These are phyloP conservation scores for Pollimyrus isidori DNA, from an alignment of 2,113 vertebrate genomes.

Conservation along the genomic window DNA sequence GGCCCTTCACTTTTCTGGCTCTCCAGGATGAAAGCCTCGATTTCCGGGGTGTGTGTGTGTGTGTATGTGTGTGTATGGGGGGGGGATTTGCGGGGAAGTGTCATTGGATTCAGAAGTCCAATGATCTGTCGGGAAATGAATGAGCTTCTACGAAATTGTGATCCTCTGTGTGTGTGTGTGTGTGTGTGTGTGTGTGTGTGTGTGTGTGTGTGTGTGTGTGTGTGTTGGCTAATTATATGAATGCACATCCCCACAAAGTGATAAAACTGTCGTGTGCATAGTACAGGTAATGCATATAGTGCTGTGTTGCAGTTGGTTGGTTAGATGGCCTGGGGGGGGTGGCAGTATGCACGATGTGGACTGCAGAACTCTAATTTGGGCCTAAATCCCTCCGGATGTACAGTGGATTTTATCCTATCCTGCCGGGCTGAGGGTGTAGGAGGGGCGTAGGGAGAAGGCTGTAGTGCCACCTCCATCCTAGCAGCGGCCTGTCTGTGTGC, in stretches of 20 bases:
- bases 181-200: background rate
- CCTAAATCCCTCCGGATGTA: background rate
- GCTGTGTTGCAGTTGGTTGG: background rate
- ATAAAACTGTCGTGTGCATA: too few relatives aligned
- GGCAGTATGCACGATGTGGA: background rate
- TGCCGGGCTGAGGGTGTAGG: background rate
- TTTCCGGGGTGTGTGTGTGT: background rate
- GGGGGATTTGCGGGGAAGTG: background rate
- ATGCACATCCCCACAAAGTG: background rate
- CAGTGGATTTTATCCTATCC: conserved; percentile 1
- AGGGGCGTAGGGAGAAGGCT: background rate
- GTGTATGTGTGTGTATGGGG: too few relatives aligned
- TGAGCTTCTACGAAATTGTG: background rate
- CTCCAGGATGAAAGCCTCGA: background rate
- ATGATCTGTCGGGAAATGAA: background rate
- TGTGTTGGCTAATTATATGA: background rate
- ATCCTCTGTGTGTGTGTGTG: background rate
- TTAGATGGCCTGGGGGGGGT: background rate
- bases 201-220: background rate
- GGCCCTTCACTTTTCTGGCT: background rate
- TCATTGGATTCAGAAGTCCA: background rate
- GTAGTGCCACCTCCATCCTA: background rate
- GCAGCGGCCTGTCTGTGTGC: background rate
- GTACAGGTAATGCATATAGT: too few relatives aligned
- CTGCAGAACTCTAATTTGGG: background rate